Base-by-base conservation (phyloP, 1,140 invertebrate species). In the Procambarus clarkii region DNA sequence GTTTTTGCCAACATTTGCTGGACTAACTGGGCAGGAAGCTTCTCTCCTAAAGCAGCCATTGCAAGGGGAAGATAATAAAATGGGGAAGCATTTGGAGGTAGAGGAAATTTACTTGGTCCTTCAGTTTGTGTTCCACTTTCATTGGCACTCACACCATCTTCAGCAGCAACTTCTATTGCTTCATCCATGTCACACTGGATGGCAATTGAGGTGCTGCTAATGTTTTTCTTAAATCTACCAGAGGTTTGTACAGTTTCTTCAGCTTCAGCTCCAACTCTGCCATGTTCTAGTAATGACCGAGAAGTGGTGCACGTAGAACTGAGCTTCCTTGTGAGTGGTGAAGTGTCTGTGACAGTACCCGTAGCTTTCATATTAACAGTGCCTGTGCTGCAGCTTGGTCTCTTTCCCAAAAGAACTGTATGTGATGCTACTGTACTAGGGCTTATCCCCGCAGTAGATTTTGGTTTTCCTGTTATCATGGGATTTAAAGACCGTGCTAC, bases 161-260 rank as follows among this genome's bases (percentile, higher is more conserved):
- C 80, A 76, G 4, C 45, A 13, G 54, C 54, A 54, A 11, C 77
- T 54, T 83, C 91, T 93, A 74, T 83, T 46, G 85, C 91, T 21
- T 93, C 92, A 84, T 94, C 93, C 44, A 96, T 93, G 93, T 96
- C 95, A 21, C 96, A 95, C 93, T 96, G 96, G 2, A 96, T 95
- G 8, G 96, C 95, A 91, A 96, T 96, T 0, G 95, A 96, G 48
- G 95, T 94, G 89, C 95, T 95, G 78, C 92, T 93, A 21, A 92
- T 86, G 78, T 81, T 90, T 77, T 93, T 92, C 50, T 87, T 92
- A 9, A 71, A 48, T 60, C 46, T 64, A 80, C 34, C 77, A 58
- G 48, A 34, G 13, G 21, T 5, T 60, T 91, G 34, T 4, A 54
- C 48, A 34, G 18, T 24, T 48, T 11, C 60, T 58, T 91, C 82